These are phyloP conservation scores for Ferrisia virgata DNA, from an alignment of 2,888 invertebrate genomes.

Conservation along the genomic window DNA sequence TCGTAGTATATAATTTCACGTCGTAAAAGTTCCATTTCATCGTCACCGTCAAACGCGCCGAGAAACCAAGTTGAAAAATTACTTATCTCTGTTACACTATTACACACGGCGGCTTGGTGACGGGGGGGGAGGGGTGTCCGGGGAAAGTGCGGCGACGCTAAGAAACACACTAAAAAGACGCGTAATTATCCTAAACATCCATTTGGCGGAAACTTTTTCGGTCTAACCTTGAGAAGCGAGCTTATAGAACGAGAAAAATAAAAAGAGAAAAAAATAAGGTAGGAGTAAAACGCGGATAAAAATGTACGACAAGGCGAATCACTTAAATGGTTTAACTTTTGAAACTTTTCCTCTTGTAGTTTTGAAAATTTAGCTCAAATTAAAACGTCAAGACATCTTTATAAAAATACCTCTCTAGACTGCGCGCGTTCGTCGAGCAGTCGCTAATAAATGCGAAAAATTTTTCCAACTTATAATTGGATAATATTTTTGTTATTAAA, in stretches of 20 bases:
- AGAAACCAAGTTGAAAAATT: background rate
- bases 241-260: background rate
- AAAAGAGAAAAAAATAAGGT: background rate
- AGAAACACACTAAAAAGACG: background rate
- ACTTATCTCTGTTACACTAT: background rate
- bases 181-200: constrained; percentile 5
- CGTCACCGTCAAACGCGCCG: background rate
- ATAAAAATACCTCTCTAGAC: background rate
- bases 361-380: background rate
- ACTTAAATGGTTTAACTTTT: constrained; percentile 2
- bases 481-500: background rate
- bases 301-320: background rate
- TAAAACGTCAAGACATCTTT: constrained; percentile 3
- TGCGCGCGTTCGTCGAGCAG: background rate
- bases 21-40: background rate
- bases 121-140: background rate
- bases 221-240: background rate
- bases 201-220: background rate
- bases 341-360: constrained; percentile 6
- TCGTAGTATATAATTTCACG: background rate
- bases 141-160: background rate
- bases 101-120: no score
- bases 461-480: background rate
- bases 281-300: background rate
- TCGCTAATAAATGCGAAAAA: background rate